Base-by-base conservation (phyloP, 2,113 vertebrate species). In the Dunckerocampus dactyliophorus region DNA sequence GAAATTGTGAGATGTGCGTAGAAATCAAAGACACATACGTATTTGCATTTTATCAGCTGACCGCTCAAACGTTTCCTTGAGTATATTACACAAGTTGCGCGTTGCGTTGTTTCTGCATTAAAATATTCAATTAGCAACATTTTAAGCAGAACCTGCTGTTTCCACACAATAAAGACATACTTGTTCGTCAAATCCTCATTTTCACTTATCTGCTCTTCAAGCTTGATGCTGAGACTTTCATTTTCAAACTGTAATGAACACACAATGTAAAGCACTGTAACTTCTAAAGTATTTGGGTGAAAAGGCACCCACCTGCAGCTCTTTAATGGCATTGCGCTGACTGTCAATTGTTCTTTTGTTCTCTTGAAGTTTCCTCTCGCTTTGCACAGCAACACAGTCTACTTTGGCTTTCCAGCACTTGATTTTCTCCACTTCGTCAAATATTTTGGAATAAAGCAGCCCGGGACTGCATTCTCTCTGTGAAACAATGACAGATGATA, bases 351-450 rank as follows among this genome's bases (percentile, higher is more conserved):
- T 92, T 84, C 89, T 94, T 76, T 83, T 93, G 19, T 91, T 93
- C 80, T 96, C 94, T 77, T 95, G 92, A 21, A 96, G 84, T 62
- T 85, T 93, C 62, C 83, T 93, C 74, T 97, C 94, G 67, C 93
- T 95, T 80, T 95, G 89, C 47, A 83, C 87, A 31, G 91, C 70
- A 49, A 96, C 93, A 75, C 82, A 88, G 61, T 95, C 93, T 51
- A 89, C 67, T 77, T 69, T 87, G 31, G 91, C 50, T 84, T 98
- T 96, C 95, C 95, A 98, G 37, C 42, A 84, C 79, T 93, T 95
- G 61, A 99, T 93, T 88, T 93, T 98, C 76, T 95, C 94, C 74
- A 93, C 92, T 71, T 97, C 95, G 76, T 94, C 93, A 87, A 94
- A 94, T 22, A 99, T 81, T 81, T 92, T 94, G 73, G 90, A 92